These are phyloP conservation scores for Laspeyria flexula DNA, from an alignment of 2,888 invertebrate genomes.

Conservation along the genomic window DNA sequence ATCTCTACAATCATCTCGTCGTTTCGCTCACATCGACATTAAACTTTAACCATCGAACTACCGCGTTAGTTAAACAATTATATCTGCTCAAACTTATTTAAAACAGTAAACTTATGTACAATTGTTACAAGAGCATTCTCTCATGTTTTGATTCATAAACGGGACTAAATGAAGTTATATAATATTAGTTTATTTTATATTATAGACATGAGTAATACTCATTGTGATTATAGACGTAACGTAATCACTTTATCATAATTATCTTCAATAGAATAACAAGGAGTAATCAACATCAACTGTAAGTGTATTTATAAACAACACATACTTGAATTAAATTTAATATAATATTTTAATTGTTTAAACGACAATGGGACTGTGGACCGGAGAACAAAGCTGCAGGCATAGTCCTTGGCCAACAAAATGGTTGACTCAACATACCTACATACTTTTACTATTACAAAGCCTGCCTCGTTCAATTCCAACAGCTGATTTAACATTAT, in stretches of 20 bases:
- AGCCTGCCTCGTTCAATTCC: constrained; percentile 49
- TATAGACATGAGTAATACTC: background rate
- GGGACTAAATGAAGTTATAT: background rate
- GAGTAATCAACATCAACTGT: constrained; percentile 18
- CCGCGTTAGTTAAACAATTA: constrained; percentile 42
- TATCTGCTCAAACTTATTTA: constrained; percentile 9
- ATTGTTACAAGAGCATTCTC: constrained; percentile 3
- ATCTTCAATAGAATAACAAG: constrained; percentile 19
- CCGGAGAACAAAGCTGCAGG: constrained; percentile 63
- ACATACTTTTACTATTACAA: constrained; percentile 71
- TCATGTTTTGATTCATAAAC: constrained; percentile 6
- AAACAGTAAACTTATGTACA: constrained; percentile 12
- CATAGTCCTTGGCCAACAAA: constrained; percentile 73
- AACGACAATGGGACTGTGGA: constrained; percentile 49
- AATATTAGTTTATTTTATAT: constrained; percentile 18
- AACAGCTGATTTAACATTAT: constrained; percentile 43
- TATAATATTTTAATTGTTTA: constrained; percentile 33
- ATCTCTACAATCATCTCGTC: constrained; percentile 5
- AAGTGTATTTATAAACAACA: constrained; percentile 27
- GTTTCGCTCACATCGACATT: constrained; percentile 27
- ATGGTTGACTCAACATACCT: constrained; percentile 61
- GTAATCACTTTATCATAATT: constrained; percentile 13
- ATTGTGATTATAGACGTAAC: background rate
- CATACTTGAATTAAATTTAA: constrained; percentile 33
- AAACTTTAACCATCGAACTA: constrained; percentile 30